Conservation (phyloP, 2,113 vertebrate species). For the Sebastes schlegelii region DNA sequence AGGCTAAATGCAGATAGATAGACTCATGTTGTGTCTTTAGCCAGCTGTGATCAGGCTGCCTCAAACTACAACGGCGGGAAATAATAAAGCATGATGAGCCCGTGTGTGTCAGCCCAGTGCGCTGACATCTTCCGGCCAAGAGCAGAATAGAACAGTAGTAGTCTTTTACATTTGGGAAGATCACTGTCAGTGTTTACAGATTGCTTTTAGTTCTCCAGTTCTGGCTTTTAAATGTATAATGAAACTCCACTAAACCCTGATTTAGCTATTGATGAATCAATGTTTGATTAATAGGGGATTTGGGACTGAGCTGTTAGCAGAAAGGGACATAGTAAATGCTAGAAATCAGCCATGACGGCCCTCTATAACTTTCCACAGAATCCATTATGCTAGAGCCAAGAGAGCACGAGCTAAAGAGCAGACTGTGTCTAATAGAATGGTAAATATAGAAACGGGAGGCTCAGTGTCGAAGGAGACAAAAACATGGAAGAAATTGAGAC, state of each 20-base stretch:
- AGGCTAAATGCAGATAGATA: conserved; percentile 48
- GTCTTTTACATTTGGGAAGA: neutral
- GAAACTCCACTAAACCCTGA: conserved; percentile 23
- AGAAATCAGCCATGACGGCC: conserved; percentile 18
- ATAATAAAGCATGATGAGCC: conserved; percentile 50
- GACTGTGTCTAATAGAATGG: conserved; percentile 41
- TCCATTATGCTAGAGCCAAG: conserved; percentile 28
- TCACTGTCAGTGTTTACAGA: conserved; percentile 22
- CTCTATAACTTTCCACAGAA: conserved; percentile 30
- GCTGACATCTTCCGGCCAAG: neutral
- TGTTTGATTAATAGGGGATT: conserved; percentile 41
- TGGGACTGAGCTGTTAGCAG: conserved; percentile 32
- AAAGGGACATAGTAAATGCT: conserved; percentile 20
- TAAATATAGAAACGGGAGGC: conserved; percentile 46
- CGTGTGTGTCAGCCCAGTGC: conserved; percentile 11
- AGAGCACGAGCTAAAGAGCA: conserved; percentile 34
- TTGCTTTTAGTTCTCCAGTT: conserved; percentile 2
- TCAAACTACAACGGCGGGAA: conserved; percentile 43
- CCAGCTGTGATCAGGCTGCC: conserved; percentile 45
- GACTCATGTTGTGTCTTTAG: conserved; percentile 51
- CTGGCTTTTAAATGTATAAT: conserved; percentile 30
- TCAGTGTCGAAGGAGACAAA: conserved; percentile 19
- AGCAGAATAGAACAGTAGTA: neutral
- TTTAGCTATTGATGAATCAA: conserved; percentile 44
- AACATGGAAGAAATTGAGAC: conserved; percentile 14